Evolutionary conservation across 2,888 invertebrate genomes (phyloP), one percentile per base, ranked within the genome.

Genomic region (Leptopilina drosophilae): DNA sequence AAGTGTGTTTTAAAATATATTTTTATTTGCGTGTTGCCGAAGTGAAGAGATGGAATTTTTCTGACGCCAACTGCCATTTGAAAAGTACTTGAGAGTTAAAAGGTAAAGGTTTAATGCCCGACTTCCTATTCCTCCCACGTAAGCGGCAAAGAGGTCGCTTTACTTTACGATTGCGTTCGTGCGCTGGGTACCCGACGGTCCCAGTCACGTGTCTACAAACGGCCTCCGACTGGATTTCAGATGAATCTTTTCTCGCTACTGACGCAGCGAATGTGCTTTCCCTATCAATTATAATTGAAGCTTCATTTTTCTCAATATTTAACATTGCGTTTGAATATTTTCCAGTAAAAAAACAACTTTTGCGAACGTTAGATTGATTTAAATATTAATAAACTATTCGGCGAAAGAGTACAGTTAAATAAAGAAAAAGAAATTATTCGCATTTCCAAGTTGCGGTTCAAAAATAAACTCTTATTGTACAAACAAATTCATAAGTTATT

Each of bases 81-180:
- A 64, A 26, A 56, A 65, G 67, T 56, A 33, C 78, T 20, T 15
- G 56, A 69, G 20, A 80, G 84, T 83, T 84, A 83, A 85, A 85
- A 88, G 86, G 84, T 86, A 83, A 83, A 42, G 86, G 87, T 88
- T 88, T 88, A 89, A 89, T 88, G 86, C 85, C 84, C 87, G 86
- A 88, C 88, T 88, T 88, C 88, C 89, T 87, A 89, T 89, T 89
- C 88, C 87, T 85, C 88, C 88, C 89, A 88, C 89, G 87, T 87
- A 85, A 59, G 78, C 62, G 80, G 82, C 85, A 87, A 88, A 86
- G 86, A 88, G 87, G 85, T 87, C 86, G 87, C 69, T 81, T 87
- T 86, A 86, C 69, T 81, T 49, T 75, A 53, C 53, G 53, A 69
- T 69, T 69, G 69, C 14, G 26, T 78, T 76, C 65, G 40, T 75